These are phyloP conservation scores for Aviceda subcristata DNA, from an alignment of 2,113 vertebrate species.

Conservation along the genomic window DNA sequence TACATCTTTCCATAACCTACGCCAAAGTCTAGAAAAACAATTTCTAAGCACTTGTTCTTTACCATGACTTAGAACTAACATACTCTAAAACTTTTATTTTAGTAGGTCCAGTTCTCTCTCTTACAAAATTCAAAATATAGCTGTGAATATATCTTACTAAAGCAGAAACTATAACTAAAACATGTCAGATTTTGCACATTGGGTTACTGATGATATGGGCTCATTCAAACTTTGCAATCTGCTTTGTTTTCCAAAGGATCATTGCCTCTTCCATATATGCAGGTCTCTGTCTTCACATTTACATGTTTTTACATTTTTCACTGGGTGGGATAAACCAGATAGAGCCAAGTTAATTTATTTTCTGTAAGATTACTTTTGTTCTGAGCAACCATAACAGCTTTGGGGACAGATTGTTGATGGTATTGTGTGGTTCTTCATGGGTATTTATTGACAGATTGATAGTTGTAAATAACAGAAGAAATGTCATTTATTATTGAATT, in stretches of 20 bases:
- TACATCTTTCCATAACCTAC: not conserved
- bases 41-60: not conserved
- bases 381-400: not conserved
- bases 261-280: not conserved
- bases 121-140: not conserved
- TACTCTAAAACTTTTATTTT: not conserved
- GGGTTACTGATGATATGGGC: not conserved
- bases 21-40: not conserved
- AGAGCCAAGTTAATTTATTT: not conserved
- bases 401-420: slow-evolving; percentile 27
- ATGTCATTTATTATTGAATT: not conserved
- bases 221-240: not conserved
- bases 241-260: not conserved
- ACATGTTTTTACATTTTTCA: not conserved
- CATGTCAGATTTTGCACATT: not conserved
- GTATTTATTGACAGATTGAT: slow-evolving; percentile 25
- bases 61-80: not conserved
- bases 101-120: not conserved
- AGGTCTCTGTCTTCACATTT: not conserved
- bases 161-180: not conserved
- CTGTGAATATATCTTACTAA: not conserved
- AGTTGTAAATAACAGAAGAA: slow-evolving; percentile 22
- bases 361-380: not conserved
- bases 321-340: not conserved
- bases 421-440: not conserved